phyloP scores from a whole-genome alignment of 2,113 vertebrate genomes.

The Burhinus bistriatus region DNA sequence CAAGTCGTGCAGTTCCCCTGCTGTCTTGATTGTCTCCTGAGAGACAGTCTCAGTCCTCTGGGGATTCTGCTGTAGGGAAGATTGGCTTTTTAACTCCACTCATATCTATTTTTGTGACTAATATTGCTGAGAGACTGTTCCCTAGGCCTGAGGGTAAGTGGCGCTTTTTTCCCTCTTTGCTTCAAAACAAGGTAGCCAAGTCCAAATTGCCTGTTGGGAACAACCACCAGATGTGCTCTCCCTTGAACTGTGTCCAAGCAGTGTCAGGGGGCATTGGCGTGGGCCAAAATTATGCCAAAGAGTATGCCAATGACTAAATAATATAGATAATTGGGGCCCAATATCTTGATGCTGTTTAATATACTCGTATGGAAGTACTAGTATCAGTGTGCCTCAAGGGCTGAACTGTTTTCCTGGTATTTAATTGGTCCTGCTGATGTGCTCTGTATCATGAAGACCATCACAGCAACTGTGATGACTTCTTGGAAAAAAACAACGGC shows the following conservation, averaged over 20 bases:
- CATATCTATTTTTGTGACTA: background rate
- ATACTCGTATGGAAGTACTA: too few species aligned
- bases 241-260: background rate
- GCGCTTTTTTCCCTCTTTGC: background rate
- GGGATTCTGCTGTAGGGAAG: background rate
- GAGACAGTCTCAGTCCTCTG: background rate
- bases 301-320: background rate
- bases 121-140: background rate
- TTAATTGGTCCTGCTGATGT: background rate
- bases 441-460: background rate
- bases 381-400: background rate
- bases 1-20: background rate
- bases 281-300: background rate
- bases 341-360: background rate
- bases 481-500: background rate
- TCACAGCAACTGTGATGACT: background rate
- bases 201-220: background rate
- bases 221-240: background rate
- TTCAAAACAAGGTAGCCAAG: background rate
- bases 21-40: background rate
- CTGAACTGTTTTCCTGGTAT: background rate
- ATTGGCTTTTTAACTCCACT: background rate
- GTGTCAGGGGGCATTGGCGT: background rate
- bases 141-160: background rate
- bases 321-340: background rate